Evolutionary conservation across 2,888 invertebrate genomes (phyloP).

Genomic region (Dastarcus helophoroides): DNA sequence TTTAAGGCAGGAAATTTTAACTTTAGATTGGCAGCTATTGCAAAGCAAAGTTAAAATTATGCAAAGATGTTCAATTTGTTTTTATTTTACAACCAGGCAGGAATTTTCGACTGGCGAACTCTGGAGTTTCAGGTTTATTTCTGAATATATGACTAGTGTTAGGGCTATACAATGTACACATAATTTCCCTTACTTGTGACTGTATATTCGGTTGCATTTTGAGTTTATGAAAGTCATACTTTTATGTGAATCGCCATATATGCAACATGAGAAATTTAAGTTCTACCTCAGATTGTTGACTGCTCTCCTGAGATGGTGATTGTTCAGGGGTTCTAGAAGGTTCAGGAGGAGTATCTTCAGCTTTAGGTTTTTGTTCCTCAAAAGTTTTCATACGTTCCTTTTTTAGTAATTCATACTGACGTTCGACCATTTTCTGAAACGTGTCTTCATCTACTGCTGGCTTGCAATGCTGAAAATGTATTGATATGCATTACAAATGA

Average conservation of each 20-base stretch:
- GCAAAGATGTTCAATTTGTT: too few relatives aligned
- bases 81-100: too few relatives aligned
- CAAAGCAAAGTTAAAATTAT: too few relatives aligned
- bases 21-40: too few relatives aligned
- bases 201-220: too few relatives aligned
- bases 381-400: constrained; percentile 51
- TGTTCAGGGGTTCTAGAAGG: constrained; percentile 10
- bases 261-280: constrained; percentile 1
- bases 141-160: too few relatives aligned
- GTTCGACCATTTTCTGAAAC: constrained; percentile 82
- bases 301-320: constrained; percentile 13
- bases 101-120: too few relatives aligned
- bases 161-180: too few relatives aligned
- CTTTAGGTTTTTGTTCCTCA: constrained; percentile 39
- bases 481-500: background rate
- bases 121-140: too few relatives aligned
- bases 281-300: constrained; percentile 11
- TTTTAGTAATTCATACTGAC: constrained; percentile 66
- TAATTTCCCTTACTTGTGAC: too few relatives aligned
- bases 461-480: constrained; percentile 58
- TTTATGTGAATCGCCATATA: too few relatives aligned
- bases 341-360: constrained; percentile 31
- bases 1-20: too few relatives aligned
- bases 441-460: constrained; percentile 89
- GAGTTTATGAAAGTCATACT: background rate